These are phyloP conservation scores for Pitangus sulphuratus DNA, from an alignment of 2,797 vertebrate genomes.

Conservation along the genomic window DNA sequence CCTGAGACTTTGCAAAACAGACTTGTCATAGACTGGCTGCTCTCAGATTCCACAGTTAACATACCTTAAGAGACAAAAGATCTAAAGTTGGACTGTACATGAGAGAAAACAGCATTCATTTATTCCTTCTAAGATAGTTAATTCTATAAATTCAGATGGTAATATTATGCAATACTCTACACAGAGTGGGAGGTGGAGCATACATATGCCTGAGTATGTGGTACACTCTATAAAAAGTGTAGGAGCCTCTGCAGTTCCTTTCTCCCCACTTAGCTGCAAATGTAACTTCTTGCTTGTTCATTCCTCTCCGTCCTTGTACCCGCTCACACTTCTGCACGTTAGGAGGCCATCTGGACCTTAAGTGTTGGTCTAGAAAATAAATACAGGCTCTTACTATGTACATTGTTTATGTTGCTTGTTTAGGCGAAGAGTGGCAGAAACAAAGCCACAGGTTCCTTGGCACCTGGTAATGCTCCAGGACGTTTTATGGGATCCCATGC, in stretches of 20 bases:
- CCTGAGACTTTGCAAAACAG: not conserved
- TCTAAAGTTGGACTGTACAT: not conserved
- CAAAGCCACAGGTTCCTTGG: not conserved
- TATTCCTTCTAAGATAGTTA: not conserved
- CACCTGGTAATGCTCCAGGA: accelerated
- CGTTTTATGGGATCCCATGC: not conserved
- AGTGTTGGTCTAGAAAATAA: not conserved
- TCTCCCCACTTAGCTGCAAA: not conserved
- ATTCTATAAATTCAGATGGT: constrained; percentile 16
- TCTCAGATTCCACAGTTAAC: not conserved
- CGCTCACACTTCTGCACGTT: accelerated
- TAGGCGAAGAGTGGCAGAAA: not conserved
- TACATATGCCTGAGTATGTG: not conserved
- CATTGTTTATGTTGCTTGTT: not conserved
- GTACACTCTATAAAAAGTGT: not conserved
- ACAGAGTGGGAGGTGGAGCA: not conserved
- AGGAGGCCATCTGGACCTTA: not conserved
- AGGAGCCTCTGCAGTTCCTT: not conserved
- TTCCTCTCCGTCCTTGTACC: not conserved
- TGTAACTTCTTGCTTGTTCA: not conserved
- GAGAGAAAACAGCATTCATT: not conserved
- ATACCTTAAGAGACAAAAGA: not conserved
- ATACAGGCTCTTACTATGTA: not conserved
- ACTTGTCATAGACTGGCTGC: not conserved
- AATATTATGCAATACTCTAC: not conserved